Conservation (phyloP, 2,113 vertebrate species). For the Nymphicus hollandicus region DNA sequence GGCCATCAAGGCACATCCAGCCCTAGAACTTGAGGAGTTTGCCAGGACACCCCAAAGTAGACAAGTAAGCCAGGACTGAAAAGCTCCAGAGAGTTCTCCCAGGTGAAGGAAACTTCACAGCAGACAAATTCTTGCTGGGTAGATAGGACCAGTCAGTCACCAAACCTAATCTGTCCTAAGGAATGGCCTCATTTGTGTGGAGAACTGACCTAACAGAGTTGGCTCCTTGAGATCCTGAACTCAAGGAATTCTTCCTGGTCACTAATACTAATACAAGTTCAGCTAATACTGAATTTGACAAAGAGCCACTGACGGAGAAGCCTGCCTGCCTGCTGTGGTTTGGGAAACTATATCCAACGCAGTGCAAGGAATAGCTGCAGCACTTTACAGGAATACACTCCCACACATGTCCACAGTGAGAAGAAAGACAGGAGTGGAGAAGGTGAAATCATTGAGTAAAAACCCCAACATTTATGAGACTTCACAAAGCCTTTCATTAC, state of each 20-base stretch:
- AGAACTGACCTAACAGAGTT: not conserved
- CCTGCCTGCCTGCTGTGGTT: not conserved
- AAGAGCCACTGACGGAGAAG: not conserved
- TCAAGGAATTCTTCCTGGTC: not conserved
- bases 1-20: not conserved
- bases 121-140: not conserved
- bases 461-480: not conserved
- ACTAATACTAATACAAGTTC: too few species aligned
- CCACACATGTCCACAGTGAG: conserved; percentile 2
- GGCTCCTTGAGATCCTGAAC: not conserved
- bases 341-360: not conserved
- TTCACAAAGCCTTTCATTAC: conserved; percentile 21
- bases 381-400: not conserved
- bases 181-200: not conserved
- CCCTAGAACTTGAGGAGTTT: not conserved
- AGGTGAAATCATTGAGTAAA: not conserved
- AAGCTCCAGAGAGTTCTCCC: not conserved
- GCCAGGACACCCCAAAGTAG: not conserved
- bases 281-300: not conserved
- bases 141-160: not conserved
- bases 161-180: not conserved
- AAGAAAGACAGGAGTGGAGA: not conserved
- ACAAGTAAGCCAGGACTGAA: not conserved
- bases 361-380: not conserved
- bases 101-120: not conserved